phyloP scores from a whole-genome alignment of 2,797 vertebrate species.

The Gallinago nigripennis region DNA sequence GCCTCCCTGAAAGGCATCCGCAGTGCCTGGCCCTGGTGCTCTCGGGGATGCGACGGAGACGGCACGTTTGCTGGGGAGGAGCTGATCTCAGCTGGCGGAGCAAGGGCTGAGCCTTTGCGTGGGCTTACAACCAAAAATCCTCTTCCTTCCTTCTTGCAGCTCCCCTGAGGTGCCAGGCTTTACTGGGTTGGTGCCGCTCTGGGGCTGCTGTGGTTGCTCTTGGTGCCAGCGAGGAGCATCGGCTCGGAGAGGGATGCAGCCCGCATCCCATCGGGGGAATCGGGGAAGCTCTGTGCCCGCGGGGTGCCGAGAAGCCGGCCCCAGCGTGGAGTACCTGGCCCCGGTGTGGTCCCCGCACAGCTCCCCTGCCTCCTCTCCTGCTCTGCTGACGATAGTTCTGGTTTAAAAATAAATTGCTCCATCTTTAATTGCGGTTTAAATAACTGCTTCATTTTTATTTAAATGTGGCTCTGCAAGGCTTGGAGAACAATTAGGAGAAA shows the following conservation, averaged over 20 bases:
- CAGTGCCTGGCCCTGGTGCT: background rate
- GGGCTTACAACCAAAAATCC: background rate
- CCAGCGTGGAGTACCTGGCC: rapidly evolving
- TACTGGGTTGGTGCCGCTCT: rapidly evolving
- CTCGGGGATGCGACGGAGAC: rapidly evolving
- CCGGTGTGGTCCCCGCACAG: background rate
- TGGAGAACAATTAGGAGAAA: slow-evolving; percentile 77
- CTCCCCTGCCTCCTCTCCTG: background rate
- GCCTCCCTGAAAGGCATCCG: background rate
- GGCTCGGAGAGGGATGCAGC: background rate
- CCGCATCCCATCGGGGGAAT: background rate
- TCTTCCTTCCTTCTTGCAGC: rapidly evolving
- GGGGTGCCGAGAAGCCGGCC: background rate
- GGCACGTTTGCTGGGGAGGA: background rate
- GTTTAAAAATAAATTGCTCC: slow-evolving; percentile 77
- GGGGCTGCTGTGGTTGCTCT: background rate
- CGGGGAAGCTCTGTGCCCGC: rapidly evolving
- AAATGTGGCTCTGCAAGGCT: slow-evolving; percentile 72
- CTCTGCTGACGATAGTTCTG: slow-evolving; percentile 40
- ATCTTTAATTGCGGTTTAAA: slow-evolving; percentile 80
- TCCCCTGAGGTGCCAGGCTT: rapidly evolving
- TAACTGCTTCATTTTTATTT: slow-evolving; percentile 81
- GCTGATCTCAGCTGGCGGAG: background rate
- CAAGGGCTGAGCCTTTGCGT: rapidly evolving
- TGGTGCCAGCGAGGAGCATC: background rate